These are phyloP conservation scores for Lethrus apterus DNA, from an alignment of 1,140 invertebrate genomes.

Conservation along the genomic window DNA sequence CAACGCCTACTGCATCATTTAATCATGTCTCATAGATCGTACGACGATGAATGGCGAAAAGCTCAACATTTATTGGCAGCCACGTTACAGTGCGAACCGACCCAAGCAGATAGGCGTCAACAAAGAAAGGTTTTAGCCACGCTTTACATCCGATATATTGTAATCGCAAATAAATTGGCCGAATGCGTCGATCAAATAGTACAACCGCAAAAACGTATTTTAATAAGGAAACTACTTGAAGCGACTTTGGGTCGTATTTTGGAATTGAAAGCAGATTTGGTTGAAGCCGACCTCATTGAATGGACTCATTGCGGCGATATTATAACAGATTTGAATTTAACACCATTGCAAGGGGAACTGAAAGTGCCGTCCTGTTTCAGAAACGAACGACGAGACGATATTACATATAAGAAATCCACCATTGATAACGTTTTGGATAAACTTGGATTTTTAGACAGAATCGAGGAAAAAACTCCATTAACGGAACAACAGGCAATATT, in stretches of 20 bases:
- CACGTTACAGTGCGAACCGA: slow-evolving; percentile 51
- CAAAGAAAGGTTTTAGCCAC: slow-evolving; percentile 51
- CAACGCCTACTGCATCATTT: too few relatives aligned
- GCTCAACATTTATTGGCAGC: slow-evolving; percentile 56
- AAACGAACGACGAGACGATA: slow-evolving; percentile 55
- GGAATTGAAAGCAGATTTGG: slow-evolving; percentile 76
- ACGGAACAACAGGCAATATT: slow-evolving; percentile 76
- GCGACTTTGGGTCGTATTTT: slow-evolving; percentile 69
- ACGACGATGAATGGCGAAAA: slow-evolving; percentile 58
- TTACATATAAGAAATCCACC: slow-evolving; percentile 51
- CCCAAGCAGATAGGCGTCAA: slow-evolving; percentile 51
- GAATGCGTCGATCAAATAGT: slow-evolving; percentile 83
- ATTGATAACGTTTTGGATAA: slow-evolving; percentile 59
- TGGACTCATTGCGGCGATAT: slow-evolving; percentile 81
- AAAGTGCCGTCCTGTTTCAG: slow-evolving; percentile 61
- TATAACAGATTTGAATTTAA: slow-evolving; percentile 50
- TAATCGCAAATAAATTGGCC: slow-evolving; percentile 67
- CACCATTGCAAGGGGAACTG: slow-evolving; percentile 48
- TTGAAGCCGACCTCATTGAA: slow-evolving; percentile 78
- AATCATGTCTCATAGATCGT: slow-evolving; percentile 64
- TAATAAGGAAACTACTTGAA: slow-evolving; percentile 74
- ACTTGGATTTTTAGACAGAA: slow-evolving; percentile 54
- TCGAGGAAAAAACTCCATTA: slow-evolving; percentile 48
- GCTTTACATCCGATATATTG: slow-evolving; percentile 73
- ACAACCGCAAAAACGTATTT: slow-evolving; percentile 83